These are phyloP conservation scores for Chironex yamaguchii DNA, from an alignment of 30 jellyfish, hydroid and myxozoan species.

Conservation along the genomic window DNA sequence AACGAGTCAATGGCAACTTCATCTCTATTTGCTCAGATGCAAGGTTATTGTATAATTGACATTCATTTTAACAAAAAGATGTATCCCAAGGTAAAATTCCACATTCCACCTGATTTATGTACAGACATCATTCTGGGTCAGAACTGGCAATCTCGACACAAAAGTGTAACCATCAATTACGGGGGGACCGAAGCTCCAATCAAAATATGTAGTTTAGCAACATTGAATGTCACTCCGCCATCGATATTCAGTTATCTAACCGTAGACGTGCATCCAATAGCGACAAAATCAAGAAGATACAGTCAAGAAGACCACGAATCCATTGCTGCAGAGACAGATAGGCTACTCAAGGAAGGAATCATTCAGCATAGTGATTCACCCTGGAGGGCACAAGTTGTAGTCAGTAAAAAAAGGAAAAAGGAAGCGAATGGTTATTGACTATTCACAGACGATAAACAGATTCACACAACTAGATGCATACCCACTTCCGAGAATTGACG, in stretches of 20 bases:
- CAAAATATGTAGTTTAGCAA: background rate
- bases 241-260: conserved; percentile 28
- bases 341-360: conserved; percentile 30
- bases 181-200: conserved; percentile 31
- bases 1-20: conserved; percentile 11
- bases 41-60: conserved; percentile 2
- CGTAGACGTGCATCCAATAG: conserved; percentile 26
- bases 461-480: too few relatives aligned
- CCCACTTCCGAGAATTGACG: conserved; percentile 64
- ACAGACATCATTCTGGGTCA: conserved; percentile 36
- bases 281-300: conserved; percentile 59
- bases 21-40: background rate
- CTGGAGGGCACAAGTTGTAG: too few relatives aligned
- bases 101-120: conserved; percentile 1
- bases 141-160: conserved; percentile 16
- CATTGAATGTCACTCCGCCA: conserved; percentile 30
- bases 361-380: too few relatives aligned
- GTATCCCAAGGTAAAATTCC: background rate
- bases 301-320: too few relatives aligned
- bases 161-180: conserved; percentile 29
- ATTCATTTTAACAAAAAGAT: too few relatives aligned
- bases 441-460: too few relatives aligned
- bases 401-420: too few relatives aligned
- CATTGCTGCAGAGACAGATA: conserved; percentile 22
- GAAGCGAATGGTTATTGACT: too few relatives aligned